phyloP scores from a whole-genome alignment of 1,140 invertebrate genomes.

The Contarinia nasturtii region DNA sequence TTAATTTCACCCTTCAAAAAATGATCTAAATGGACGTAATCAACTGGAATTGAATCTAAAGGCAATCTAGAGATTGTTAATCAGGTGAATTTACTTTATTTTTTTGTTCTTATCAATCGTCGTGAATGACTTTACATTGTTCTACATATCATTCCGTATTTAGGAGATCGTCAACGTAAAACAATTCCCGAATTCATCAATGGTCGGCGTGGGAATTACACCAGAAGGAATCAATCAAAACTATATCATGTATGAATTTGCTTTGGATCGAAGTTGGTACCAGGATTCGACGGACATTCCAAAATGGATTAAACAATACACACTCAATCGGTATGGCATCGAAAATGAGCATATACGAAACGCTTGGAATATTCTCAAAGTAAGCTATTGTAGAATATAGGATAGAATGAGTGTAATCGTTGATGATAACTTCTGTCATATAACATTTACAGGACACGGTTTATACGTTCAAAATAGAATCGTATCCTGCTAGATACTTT shows the following conservation, averaged over 20 bases:
- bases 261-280: conserved; percentile 64
- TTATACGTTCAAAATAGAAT: conserved; percentile 43
- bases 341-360: conserved; percentile 29
- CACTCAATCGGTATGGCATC: conserved; percentile 46
- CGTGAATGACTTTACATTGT: too few relatives aligned
- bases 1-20: too few relatives aligned
- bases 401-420: too few relatives aligned
- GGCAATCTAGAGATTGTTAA: conserved; percentile 60
- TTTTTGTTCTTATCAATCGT: too few relatives aligned
- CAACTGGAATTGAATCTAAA: too few relatives aligned
- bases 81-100: conserved; percentile 24
- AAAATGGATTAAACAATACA: conserved; percentile 52
- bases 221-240: conserved; percentile 88
- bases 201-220: conserved; percentile 70
- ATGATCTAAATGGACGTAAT: too few relatives aligned
- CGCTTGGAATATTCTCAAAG: conserved; percentile 43
- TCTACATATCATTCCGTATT: too few relatives aligned
- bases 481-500: conserved; percentile 53
- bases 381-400: too few relatives aligned
- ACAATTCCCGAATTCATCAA: conserved; percentile 41
- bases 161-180: conserved; percentile 46
- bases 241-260: conserved; percentile 78
- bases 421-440: too few relatives aligned
- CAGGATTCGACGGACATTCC: conserved; percentile 37
- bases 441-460: conserved; percentile 34